Conservation (phyloP, 2,113 vertebrate genomes). For the Phalacrocorax carbo region DNA sequence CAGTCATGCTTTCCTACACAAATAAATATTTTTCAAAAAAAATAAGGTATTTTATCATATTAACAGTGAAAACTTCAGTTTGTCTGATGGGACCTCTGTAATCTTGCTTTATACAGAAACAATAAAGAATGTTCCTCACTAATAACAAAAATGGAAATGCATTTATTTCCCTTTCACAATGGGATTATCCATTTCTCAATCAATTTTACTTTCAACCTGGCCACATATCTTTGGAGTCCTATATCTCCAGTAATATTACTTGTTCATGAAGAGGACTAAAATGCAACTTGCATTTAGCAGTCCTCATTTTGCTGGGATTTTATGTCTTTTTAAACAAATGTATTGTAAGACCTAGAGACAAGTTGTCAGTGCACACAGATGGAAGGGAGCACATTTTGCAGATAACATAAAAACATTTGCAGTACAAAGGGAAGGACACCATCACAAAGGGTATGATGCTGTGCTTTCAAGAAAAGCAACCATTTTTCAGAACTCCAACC, state of each 20-base stretch:
- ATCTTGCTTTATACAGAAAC: background rate
- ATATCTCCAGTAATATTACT: background rate
- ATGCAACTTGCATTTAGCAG: background rate
- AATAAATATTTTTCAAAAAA: background rate
- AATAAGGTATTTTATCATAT: background rate
- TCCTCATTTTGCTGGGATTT: background rate
- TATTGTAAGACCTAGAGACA: background rate
- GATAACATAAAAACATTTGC: constrained; percentile 8
- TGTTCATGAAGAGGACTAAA: background rate
- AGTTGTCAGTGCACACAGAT: background rate
- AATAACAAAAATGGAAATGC: background rate
- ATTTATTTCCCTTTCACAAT: background rate
- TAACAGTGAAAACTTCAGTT: background rate
- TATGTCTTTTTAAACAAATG: background rate
- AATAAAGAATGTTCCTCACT: background rate
- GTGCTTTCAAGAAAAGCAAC: constrained; percentile 23
- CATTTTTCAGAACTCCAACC: background rate
- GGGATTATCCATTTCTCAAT: background rate
- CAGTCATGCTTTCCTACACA: background rate
- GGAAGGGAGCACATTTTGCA: background rate
- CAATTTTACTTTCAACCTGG: background rate
- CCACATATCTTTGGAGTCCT: background rate
- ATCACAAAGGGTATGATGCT: background rate
- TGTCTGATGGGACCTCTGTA: background rate
- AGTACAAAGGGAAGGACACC: background rate